These are phyloP conservation scores for Cheirogaleus medius DNA, from an alignment of 2,113 vertebrate species.

Conservation along the genomic window DNA sequence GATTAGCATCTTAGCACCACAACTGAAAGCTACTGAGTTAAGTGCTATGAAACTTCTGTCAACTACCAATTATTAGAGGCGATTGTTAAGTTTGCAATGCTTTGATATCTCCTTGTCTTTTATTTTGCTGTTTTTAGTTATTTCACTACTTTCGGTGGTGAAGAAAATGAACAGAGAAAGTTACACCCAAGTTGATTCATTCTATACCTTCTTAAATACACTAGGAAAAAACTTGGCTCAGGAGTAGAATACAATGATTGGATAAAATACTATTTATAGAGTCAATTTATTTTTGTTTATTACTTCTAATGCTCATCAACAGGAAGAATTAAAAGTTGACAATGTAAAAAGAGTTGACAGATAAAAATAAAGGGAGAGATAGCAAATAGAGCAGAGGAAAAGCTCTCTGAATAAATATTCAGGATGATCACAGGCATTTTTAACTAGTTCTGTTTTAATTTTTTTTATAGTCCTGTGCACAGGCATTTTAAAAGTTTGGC, in stretches of 20 bases:
- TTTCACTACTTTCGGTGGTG: not conserved
- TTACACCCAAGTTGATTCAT: not conserved
- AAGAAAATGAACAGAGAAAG: not conserved
- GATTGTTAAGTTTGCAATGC: not conserved
- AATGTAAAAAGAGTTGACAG: not conserved
- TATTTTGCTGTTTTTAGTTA: not conserved
- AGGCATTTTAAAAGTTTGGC: not conserved
- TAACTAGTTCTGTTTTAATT: not conserved
- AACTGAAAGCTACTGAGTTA: not conserved
- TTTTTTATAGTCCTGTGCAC: not conserved
- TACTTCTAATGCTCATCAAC: not conserved
- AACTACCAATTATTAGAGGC: not conserved
- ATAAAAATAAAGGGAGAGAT: not conserved
- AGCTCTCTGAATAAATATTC: not conserved
- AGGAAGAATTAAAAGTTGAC: not conserved
- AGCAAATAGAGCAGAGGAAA: not conserved
- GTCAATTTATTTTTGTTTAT: not conserved
- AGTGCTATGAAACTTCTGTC: not conserved
- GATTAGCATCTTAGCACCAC: not conserved
- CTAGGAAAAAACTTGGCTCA: not conserved
- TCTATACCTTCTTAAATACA: not conserved
- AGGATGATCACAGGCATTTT: not conserved
- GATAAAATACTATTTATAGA: not conserved
- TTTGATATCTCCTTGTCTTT: not conserved
- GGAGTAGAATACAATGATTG: not conserved